Evolutionary conservation across 2,113 vertebrate genomes (phyloP).

Genomic region (Glaucomys volans): DNA sequence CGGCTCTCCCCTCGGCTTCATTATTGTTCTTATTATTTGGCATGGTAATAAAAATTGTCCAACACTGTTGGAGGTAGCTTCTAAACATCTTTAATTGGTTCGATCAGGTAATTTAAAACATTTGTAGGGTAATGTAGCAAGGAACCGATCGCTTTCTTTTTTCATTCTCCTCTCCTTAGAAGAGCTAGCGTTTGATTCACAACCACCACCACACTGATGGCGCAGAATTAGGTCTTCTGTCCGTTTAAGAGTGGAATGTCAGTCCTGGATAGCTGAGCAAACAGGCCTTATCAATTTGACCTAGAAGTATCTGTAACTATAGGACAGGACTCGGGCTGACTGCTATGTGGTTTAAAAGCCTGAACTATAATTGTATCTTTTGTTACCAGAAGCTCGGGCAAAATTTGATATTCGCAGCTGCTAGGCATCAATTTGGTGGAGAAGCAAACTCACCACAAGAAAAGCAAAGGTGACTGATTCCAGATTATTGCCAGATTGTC

Average conservation of each 20-base stretch:
- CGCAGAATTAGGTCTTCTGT: accelerated
- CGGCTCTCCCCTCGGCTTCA: background rate
- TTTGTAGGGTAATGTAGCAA: background rate
- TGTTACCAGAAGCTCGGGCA: conserved; percentile 19
- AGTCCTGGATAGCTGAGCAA: conserved; percentile 15
- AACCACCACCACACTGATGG: background rate
- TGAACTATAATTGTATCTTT: conserved; percentile 63
- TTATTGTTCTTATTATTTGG: background rate
- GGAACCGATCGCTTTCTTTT: background rate
- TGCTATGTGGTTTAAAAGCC: background rate
- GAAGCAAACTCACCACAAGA: background rate
- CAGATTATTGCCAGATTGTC: background rate
- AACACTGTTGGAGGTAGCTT: background rate
- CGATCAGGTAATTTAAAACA: background rate
- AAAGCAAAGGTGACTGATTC: background rate
- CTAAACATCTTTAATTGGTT: background rate
- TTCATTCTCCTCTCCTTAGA: background rate
- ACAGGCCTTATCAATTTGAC: conserved; percentile 65
- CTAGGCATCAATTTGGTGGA: conserved; percentile 5
- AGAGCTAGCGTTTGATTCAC: background rate
- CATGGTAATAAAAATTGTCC: background rate
- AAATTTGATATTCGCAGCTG: conserved; percentile 44
- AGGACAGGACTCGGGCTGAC: background rate
- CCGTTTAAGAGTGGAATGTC: background rate
- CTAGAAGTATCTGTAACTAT: background rate